phyloP scores from a whole-genome alignment of 2,797 vertebrate species.

The Synaphobranchus kaupii region DNA sequence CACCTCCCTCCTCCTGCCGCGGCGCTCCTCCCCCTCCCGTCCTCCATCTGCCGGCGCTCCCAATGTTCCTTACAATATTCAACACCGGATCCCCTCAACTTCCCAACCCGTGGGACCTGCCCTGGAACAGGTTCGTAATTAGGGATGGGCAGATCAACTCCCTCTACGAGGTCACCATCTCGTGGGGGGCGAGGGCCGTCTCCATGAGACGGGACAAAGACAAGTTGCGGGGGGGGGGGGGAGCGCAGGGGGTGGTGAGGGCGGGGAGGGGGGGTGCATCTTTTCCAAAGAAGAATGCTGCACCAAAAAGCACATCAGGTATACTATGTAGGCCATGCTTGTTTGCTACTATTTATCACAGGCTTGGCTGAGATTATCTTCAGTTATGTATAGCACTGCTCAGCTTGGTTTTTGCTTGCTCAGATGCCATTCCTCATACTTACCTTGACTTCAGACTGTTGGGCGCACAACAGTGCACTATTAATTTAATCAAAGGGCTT shows the following conservation, averaged over 20 bases:
- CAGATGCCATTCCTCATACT: conserved; percentile 4
- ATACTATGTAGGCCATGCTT: conserved; percentile 27
- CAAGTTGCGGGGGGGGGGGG: neutral
- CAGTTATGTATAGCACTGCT: conserved; percentile 22
- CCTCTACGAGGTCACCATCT: neutral
- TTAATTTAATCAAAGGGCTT: conserved; percentile 1
- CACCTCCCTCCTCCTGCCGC: neutral
- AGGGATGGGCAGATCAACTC: conserved; percentile 8
- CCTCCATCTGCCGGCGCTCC: conserved; percentile 36
- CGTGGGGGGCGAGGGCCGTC: neutral
- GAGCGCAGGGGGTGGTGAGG: no score
- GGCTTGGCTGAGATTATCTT: conserved; percentile 25
- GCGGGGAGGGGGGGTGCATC: neutral
- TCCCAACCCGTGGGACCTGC: conserved; percentile 20
- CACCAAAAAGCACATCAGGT: conserved; percentile 21
- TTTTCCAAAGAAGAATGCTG: neutral
- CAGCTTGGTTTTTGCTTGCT: conserved; percentile 25
- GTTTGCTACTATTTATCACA: conserved; percentile 23
- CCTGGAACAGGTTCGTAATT: conserved; percentile 23
- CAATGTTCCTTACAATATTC: conserved; percentile 34
- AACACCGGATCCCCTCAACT: conserved; percentile 29
- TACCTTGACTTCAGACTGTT: conserved; percentile 11
- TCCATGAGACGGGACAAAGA: neutral
- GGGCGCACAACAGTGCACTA: neutral
- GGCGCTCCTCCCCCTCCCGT: conserved; percentile 17